Base-by-base conservation (phyloP, 1,140 invertebrate genomes). In the Meloidogyne floridensis region DNA sequence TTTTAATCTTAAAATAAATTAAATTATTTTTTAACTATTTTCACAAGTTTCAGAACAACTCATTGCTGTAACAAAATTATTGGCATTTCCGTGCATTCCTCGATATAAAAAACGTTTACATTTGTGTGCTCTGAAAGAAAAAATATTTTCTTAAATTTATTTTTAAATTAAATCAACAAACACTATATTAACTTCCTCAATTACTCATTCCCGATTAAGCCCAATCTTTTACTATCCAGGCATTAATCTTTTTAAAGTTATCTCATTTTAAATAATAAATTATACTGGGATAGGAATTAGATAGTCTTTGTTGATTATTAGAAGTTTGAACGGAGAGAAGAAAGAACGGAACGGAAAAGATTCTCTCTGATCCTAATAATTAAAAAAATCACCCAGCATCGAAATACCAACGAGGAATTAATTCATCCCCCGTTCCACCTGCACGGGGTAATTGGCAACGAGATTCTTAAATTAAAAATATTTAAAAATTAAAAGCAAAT, bases 91-190 rank as follows among this genome's bases (percentile, higher is more conserved):
- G 7, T 85, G 78, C 51, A 90, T 76, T 13, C 88, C 88, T 77
- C 87, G 88, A 81, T 90, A 90, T 7, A 90, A 75, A 77, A 90
- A 90, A 18, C 88, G 82, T 82, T 88, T 90, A 84, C 88, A 90
- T 51, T 85, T 76, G 54, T 85, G 87, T 8, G 80, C 79, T 10
- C 56, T 77, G 13, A 75, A 51, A 75, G 51, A 15, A 10, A 51
- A 76, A 43, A 3, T 13, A 10, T 15, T 65, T 32, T 51, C 42
- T n/a, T 15, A 54, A 47, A 47, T 5, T 20, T 47, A 47, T 47
- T 47, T 47, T 47, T 47, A 47, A 47, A 47, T 20, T 20, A 20
- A 20, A 20, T 20, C 20, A 20, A 20, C 20, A 20, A 20, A 20
- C 20, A 20, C 20, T 20, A 20, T 20, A 20, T 20, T 20, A 20